Percentiles rank a stretch among this genome's conserved stretches.
These are phyloP conservation scores for Acanthiza pusilla DNA, from an alignment of 2,797 vertebrate genomes.

Conservation along the genomic window DNA sequence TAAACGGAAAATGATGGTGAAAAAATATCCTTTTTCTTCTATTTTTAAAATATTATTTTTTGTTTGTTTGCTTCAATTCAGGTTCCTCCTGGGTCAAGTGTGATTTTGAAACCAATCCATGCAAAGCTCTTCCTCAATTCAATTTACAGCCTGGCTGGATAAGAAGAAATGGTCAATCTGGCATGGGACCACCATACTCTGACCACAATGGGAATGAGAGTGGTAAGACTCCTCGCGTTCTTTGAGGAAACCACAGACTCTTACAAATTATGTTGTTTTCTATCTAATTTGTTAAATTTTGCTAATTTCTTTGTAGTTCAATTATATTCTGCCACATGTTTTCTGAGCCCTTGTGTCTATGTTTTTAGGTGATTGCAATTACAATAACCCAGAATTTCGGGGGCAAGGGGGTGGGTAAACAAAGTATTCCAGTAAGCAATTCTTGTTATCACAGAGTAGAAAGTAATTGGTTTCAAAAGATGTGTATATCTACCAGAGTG, in stretches of 20 bases:
- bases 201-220: neutral
- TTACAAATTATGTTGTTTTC: neutral
- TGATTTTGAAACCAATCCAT: constrained; percentile 46
- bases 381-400: neutral
- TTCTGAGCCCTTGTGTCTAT: neutral
- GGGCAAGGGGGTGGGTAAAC: rapidly evolving
- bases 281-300: neutral
- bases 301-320: neutral
- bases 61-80: neutral
- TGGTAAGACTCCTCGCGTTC: neutral
- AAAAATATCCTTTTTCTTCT: neutral
- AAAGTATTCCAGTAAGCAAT: neutral
- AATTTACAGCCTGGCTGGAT: constrained; percentile 5
- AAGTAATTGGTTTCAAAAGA: neutral
- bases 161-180: constrained; percentile 20
- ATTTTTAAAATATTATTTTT: neutral
- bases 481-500: neutral
- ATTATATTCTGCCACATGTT: rapidly evolving
- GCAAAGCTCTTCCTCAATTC: neutral
- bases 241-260: neutral
- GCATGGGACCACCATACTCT: neutral
- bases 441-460: neutral
- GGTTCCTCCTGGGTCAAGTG: neutral
- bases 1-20: neutral
- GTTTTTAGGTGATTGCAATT: neutral